A percentile compares a stretch with the other conserved stretches of the same genome.
phyloP scores from a whole-genome alignment of 2,113 vertebrate species.

The Argyrosomus japonicus region DNA sequence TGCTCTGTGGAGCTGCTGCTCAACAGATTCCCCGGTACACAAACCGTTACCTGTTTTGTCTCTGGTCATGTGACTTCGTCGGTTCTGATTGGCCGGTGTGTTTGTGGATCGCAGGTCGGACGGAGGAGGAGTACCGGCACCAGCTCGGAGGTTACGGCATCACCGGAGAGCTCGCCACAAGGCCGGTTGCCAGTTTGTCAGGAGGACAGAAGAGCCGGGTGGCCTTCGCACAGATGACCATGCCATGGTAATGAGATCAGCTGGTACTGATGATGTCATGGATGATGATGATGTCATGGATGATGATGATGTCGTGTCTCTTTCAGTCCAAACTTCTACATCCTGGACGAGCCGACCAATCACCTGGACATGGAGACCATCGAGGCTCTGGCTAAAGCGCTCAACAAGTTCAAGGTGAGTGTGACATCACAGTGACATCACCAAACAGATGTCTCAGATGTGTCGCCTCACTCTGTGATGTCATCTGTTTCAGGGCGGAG shows the following conservation, averaged over 20 bases:
- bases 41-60: too few relatives aligned
- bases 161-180: slow-evolving; percentile 91
- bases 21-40: slow-evolving; percentile 92
- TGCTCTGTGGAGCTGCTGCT: slow-evolving; percentile 94
- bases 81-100: neutral
- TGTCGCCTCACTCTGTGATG: slow-evolving; percentile 24
- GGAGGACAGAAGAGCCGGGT: slow-evolving; percentile 98
- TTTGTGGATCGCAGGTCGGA: slow-evolving; percentile 83
- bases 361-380: slow-evolving; percentile 99
- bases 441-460: neutral
- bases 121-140: slow-evolving; percentile 96
- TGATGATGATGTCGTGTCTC: slow-evolving; percentile 14
- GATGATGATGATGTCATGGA: slow-evolving; percentile 16
- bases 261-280: neutral
- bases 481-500: slow-evolving; percentile 87
- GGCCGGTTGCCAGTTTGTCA: slow-evolving; percentile 95
- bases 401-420: slow-evolving; percentile 92
- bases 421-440: neutral
- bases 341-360: slow-evolving; percentile 98
- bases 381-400: slow-evolving; percentile 92
- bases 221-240: slow-evolving; percentile 99
- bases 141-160: slow-evolving; percentile 96
- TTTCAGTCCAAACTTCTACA: slow-evolving; percentile 96
- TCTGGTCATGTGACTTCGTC: too few relatives aligned
- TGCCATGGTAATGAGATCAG: slow-evolving; percentile 87